Base-by-base conservation (phyloP, 1,140 invertebrate species). In the Stegodyphus mimosarum region DNA sequence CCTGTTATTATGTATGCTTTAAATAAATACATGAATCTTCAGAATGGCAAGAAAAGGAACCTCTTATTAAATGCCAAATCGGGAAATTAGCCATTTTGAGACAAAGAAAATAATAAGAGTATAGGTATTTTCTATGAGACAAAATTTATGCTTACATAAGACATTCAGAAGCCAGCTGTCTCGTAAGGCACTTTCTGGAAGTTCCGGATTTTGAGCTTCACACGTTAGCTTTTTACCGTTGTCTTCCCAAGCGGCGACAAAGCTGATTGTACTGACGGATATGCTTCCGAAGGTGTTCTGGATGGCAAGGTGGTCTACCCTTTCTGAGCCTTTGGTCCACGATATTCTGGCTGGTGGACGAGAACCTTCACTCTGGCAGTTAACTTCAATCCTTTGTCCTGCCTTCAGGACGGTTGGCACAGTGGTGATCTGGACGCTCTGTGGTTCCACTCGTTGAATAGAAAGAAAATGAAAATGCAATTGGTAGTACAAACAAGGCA, bases 171-270 rank as follows among this genome's bases (percentile, higher is more conserved):
- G 66, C 66, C 86, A 79, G 33, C 72, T 81, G 48, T 88, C 87
- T 18, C 87, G 75, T 67, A 88, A 72, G 77, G 87, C 87, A 80
- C 81, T 87, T 48, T 87, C 83, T 50, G 87, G 86, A 63, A 87
- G 83, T 17, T 86, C 64, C 89, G 94, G 93, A 90, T 97, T 97
- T 90, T 96, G 95, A 10, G 95, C 94, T 83, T 94, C 92, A 90
- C 96, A 97, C 5, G 94, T 93, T 87, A 97, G 91, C 90, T 94
- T 94, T 88, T 94, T 95, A n/a, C 95, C 95, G 72, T 95, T 93
- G 91, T 97, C 95, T 53, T 93, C 92, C 90, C 95, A 95, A 63
- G 92, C 92, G 93, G 73, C 95, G 83, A 93, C 87, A 63, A 89
- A 88, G 53, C 87, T 81, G 2, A 89, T 66, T 18, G 78, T 84